Evolutionary conservation across 2,888 invertebrate genomes (phyloP), one percentile per base, ranked within the genome.

Genomic region (Rhorus exstirpatorius): DNA sequence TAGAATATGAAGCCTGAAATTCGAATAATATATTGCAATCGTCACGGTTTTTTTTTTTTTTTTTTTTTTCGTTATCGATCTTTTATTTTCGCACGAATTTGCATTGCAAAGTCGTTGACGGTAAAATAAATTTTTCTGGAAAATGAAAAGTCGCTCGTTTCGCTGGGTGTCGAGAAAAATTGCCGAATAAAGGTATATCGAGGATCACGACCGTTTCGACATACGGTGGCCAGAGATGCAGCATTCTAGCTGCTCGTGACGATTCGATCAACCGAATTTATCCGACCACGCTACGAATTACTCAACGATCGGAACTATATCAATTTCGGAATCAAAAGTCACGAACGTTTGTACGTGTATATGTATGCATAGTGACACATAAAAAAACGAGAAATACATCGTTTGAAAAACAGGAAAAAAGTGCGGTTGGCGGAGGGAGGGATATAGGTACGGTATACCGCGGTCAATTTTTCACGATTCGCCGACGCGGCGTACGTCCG

Each of bases 381-480:
- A 35, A 6, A 1, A 44, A 74, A 78, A 63, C 74, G 74, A 63
- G 70, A 75, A 78, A 79, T 38, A 65, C 68, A 76, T 51, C 26
- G 49, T 46, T 31, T 24, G 21, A 63, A 58, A 71, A 67, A 53
- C 38, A 41, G 12, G 19, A 41, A 24, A 51, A 74, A 63, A 19
- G 35, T 58, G 41, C 51, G 74, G 46, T 67, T 21, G 12, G 31
- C 3, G 44, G 7, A 35, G 26, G 19, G 61, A 4, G 55, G 1
- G 74, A 67, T 12, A 31, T 26, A 67, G 38, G 38, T 44, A 49
- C 75, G 75, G 67, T 70, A 70, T 51, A 75, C 24, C 63, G 51
- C 58, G 79, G 82, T 82, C 79, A 79, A 79, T 82, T 82, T 82
- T 82, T 82, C 81, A 84, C 85, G 82, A 83, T 78, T 81, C 79